Evolutionary conservation across 2,888 invertebrate species (phyloP), one percentile per base, ranked within the genome.

Genomic region (Sarcophaga subvicina): DNA sequence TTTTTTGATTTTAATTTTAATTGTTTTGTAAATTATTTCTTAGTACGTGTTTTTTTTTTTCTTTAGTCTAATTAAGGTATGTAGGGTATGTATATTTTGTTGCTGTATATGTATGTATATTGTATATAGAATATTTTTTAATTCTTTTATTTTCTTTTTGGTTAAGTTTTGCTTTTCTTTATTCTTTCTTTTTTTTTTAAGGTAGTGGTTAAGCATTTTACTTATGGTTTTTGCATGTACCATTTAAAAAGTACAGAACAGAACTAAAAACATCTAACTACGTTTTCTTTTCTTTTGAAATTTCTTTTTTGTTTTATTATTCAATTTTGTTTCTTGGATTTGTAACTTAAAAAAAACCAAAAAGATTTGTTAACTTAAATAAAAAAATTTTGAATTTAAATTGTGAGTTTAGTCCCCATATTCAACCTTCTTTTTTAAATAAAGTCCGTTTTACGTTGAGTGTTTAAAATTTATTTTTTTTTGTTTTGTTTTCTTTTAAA

Each of bases 251-350:
- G 63, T 81, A 22, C 22, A 22, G 22, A 54, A 73, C 27, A 67
- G 54, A 78, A 79, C 71, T 81, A 81, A 78, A 76, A 87, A 87
- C 80, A 84, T 84, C 79, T 80, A 87, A 76, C 81, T 87, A 87
- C 66, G 66, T 76, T 71, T 76, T 81, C 27, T 54, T 78, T 17
- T 60, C n/a, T 0, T 54, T 22, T 22, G 22, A 22, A 49, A 14
- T 54, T 12, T 49, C 14, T 14, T 14, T 49, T 14, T 76, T 70
- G 37, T 62, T 45, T 20, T 45, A 27, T 45, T 72, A 37, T 73
- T 54, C 11, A 4, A 4, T 72, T 20, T 37, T 60, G 14, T 72
- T 60, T 59, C 20, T 12, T 54, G 27, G 6, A 25, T 20, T 27
- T 78, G 22, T 70, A 54, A 70, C 25, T 22, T 22, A 49, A 2